Evolutionary conservation across 2,888 invertebrate species (phyloP), one percentile per base, ranked within the genome.

Genomic region (Pollenia griseotomentosa): DNA sequence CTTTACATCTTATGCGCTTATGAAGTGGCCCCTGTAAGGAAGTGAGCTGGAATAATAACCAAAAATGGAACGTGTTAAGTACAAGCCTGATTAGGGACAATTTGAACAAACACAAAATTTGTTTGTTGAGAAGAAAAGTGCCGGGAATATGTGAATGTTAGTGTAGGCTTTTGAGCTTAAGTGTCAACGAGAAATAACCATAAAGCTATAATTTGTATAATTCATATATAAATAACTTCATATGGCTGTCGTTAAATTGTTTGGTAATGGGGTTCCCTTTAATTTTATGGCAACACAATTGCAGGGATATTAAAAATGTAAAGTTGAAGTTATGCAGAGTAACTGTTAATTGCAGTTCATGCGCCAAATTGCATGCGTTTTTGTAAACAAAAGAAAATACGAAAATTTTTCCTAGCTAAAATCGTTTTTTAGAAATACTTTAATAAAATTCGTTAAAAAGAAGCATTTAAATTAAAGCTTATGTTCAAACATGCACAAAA

Each of bases 41-140:
- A 83, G 79, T 80, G 40, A 59, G 16, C 11, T 77, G 77, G 59
- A 74, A 86, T 80, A 83, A 80, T 75, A 79, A 65, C 16, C 14
- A 77, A 66, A 83, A 73, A 75, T 81, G 53, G 61, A 80, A 83
- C 83, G 53, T 77, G 51, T 73, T 59, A 61, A 80, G 75, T 75
- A 61, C 16, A 57, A 42, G 70, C n/a, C 66, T 71, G 59, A 66
- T 81, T 77, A 87, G 83, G 14, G 48, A 68, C 42, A 44, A 48
- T 81, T 65, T 59, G 23, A 16, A 42, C 0, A 80, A 77, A 65
- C 14, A 44, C 1, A 14, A 59, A 44, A 14, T 11, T 51, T 14
- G 23, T 40, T 9, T 61, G 9, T 42, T 19, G 14, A 10, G 11
- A 44, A 16, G 10, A 59, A 57, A 48, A 48, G 10, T 55, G 9